Evolutionary conservation across 2,888 invertebrate species (phyloP).

Genomic region (Amaurobius ferox): DNA sequence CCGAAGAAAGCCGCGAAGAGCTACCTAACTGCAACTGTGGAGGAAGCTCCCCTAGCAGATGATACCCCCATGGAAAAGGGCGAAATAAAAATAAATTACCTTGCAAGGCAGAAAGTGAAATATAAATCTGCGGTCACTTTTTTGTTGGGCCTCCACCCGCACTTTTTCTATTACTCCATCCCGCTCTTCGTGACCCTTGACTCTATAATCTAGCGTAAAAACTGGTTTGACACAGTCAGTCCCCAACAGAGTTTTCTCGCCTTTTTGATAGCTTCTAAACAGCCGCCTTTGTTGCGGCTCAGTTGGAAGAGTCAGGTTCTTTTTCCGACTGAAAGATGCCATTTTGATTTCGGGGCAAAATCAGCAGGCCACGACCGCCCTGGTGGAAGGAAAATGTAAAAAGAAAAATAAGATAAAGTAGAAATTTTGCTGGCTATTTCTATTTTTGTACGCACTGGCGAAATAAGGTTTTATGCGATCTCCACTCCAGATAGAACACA

Average conservation of each 20-base stretch:
- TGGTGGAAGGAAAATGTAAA: background rate
- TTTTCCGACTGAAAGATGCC: conserved; percentile 9
- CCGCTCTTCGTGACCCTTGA: conserved; percentile 28
- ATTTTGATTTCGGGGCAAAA: background rate
- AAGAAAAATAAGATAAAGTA: background rate
- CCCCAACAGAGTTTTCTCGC: conserved; percentile 32
- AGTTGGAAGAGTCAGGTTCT: conserved; percentile 21
- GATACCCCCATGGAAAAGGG: background rate
- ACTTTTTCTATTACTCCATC: background rate
- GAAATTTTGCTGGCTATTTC: background rate
- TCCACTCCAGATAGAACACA: no score
- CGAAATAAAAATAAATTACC: background rate
- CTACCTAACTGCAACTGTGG: background rate
- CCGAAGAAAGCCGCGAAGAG: no score
- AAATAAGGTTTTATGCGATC: no score
- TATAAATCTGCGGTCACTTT: conserved; percentile 21
- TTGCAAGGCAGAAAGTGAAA: conserved; percentile 33
- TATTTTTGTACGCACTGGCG: background rate
- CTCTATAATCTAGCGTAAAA: conserved; percentile 41
- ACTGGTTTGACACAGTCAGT: conserved; percentile 27
- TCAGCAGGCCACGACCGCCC: conserved; percentile 35
- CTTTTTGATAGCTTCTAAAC: conserved; percentile 49
- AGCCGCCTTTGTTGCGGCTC: conserved; percentile 40
- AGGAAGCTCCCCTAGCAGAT: background rate
- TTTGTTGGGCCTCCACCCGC: background rate